A percentile compares a stretch with the other conserved stretches of the same genome.
Conservation (phyloP, 2,797 vertebrate genomes). For the Oreortyx pictus region DNA sequence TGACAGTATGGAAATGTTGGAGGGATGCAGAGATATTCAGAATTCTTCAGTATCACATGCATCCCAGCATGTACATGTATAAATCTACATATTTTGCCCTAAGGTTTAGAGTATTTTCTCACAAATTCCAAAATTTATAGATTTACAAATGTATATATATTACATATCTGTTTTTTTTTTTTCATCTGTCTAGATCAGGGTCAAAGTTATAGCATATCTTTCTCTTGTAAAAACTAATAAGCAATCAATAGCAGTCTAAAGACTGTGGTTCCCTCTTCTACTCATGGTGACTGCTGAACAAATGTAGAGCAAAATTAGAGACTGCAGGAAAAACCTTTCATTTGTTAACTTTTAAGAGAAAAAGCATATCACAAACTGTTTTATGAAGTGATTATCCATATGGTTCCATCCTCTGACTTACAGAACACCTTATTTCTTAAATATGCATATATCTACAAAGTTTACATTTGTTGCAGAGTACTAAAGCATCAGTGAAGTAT, state of each 20-base stretch:
- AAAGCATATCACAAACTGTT: not conserved
- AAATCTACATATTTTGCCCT: not conserved
- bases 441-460: not conserved
- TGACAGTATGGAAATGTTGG: not conserved
- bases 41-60: too few relatives aligned
- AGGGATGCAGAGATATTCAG: not conserved
- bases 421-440: not conserved
- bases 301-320: not conserved
- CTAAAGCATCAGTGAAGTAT: not conserved
- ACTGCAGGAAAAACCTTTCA: not conserved
- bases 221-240: not conserved
- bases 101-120: not conserved
- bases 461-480: not conserved
- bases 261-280: not conserved
- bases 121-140: not conserved
- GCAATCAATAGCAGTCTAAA: not conserved
- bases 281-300: conserved; percentile 24
- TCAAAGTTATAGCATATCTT: not conserved
- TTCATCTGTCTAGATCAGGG: not conserved
- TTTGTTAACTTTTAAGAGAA: not conserved
- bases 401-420: not conserved
- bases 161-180: not conserved
- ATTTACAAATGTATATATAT: not conserved
- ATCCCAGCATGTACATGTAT: not conserved
- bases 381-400: conserved; percentile 18